Percentiles rank a stretch among this genome's conserved stretches.
Conservation (phyloP, 2,888 invertebrate genomes). For the Thalpophila matura region DNA sequence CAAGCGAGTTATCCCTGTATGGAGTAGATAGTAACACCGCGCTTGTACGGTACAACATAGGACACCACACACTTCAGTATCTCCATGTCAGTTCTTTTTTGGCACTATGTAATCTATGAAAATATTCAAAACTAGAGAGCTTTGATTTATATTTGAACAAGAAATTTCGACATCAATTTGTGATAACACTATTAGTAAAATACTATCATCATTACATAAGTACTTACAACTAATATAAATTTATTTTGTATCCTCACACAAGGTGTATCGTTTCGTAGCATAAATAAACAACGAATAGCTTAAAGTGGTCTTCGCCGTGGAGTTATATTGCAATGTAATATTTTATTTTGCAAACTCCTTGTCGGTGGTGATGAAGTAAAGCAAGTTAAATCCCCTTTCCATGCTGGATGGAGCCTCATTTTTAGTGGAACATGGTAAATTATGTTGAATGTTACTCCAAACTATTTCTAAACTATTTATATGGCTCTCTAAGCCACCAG, state of each 20-base stretch:
- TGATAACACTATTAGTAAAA: slow-evolving; percentile 65
- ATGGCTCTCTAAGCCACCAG: too few species aligned
- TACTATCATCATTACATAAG: slow-evolving; percentile 59
- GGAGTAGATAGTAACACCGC: slow-evolving; percentile 10
- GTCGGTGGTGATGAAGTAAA: neutral
- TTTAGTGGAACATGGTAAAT: too few species aligned
- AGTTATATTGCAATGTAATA: too few species aligned
- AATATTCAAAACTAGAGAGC: slow-evolving; percentile 63
- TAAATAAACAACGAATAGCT: slow-evolving; percentile 33
- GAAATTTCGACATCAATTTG: slow-evolving; percentile 61
- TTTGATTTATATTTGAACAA: slow-evolving; percentile 60
- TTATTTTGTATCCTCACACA: slow-evolving; percentile 56
- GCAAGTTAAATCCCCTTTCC: too few species aligned
- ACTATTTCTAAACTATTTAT: neutral
- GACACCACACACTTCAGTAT: slow-evolving; percentile 17
- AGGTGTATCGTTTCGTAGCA: slow-evolving; percentile 27
- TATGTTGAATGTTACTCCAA: too few species aligned
- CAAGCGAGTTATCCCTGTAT: too few species aligned
- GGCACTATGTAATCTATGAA: slow-evolving; percentile 70
- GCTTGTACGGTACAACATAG: neutral
- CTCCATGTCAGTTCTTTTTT: slow-evolving; percentile 65
- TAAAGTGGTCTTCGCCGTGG: slow-evolving; percentile 19
- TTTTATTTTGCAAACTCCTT: too few species aligned
- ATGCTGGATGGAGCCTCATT: too few species aligned
- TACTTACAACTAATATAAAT: slow-evolving; percentile 57